Conservation (phyloP, 2,797 vertebrate species). For the Hemitrygon akajei region DNA sequence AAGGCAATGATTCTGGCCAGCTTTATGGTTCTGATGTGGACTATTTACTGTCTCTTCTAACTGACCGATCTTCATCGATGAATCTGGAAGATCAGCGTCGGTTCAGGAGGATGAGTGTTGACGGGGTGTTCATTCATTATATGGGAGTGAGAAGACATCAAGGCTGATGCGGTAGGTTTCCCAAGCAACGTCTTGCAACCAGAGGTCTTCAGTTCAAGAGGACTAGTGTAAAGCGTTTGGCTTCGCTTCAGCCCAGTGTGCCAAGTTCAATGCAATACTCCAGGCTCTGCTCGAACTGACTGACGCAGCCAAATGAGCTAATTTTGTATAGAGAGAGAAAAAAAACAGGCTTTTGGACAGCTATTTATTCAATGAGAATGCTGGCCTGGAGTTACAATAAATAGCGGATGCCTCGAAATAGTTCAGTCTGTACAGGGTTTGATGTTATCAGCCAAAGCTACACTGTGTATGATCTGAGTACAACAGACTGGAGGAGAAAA, state of each 20-base stretch:
- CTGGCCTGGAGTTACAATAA: not conserved
- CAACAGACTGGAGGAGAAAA: not conserved
- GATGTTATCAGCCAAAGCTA: not conserved
- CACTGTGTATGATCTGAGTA: not conserved
- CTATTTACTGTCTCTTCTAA: not conserved
- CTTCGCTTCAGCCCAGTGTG: no score
- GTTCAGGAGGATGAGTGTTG: not conserved
- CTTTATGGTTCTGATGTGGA: not conserved
- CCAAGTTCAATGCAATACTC: not conserved
- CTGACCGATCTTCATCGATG: not conserved
- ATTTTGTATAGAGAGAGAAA: not conserved
- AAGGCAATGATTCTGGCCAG: not conserved
- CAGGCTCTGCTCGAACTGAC: not conserved
- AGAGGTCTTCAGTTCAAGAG: not conserved
- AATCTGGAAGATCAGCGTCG: no score
- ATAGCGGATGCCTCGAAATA: not conserved
- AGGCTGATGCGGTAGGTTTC: not conserved
- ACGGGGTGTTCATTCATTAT: no score
- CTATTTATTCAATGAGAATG: not conserved
- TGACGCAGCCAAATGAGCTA: not conserved
- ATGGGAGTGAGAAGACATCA: not conserved
- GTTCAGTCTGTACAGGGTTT: not conserved
- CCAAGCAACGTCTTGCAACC: not conserved
- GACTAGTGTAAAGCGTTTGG: not conserved
- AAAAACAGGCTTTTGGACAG: not conserved